Conservation (phyloP, 2,888 invertebrate species). For the Lutraria lutraria region DNA sequence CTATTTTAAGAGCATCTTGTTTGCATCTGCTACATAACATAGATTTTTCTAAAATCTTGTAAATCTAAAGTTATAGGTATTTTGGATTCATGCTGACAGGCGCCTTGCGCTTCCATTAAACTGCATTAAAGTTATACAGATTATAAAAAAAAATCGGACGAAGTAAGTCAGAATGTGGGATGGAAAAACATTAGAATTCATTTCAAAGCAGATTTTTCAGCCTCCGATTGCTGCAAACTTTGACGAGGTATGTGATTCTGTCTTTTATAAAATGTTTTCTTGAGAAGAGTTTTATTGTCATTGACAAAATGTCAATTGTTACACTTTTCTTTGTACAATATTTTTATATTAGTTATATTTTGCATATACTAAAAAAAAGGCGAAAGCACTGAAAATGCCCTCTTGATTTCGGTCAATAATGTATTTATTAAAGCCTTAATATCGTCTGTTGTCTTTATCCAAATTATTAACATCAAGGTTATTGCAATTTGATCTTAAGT, state of each 20-base stretch:
- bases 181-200: constrained; percentile 64
- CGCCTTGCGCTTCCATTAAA: not conserved
- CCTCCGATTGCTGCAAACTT: not conserved
- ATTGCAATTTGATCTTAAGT: not conserved
- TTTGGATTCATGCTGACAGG: not conserved
- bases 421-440: too few species aligned
- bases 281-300: not conserved
- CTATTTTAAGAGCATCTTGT: not conserved
- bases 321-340: too few species aligned
- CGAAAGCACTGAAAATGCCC: too few species aligned
- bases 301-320: not conserved
- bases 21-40: not conserved
- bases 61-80: not conserved
- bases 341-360: too few species aligned
- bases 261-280: not conserved
- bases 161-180: constrained; percentile 52
- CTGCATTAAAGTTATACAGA: not conserved
- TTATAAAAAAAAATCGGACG: not conserved
- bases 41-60: not conserved
- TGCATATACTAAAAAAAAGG: too few species aligned
- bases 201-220: constrained; percentile 40
- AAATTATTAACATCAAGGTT: not conserved
- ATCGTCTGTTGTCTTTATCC: not conserved
- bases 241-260: constrained; percentile 12
- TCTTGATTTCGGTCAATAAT: too few species aligned